Evolutionary conservation across 2,113 vertebrate genomes (phyloP).

Genomic region (Haemorhous mexicanus): DNA sequence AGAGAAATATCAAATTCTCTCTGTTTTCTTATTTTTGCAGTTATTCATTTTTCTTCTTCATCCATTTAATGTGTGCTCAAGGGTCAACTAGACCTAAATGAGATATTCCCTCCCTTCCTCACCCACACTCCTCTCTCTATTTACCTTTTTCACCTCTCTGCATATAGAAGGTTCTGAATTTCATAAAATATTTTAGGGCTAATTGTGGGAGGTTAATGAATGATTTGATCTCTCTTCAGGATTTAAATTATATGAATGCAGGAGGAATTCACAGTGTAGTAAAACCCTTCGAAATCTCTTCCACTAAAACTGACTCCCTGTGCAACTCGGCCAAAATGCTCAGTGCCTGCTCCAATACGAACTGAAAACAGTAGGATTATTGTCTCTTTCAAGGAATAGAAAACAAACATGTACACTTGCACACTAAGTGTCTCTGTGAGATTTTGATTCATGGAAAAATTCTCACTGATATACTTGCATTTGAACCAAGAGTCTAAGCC

Average conservation of each 20-base stretch:
- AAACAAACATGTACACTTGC: background rate
- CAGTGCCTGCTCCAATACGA: background rate
- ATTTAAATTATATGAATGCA: background rate
- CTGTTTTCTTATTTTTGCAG: background rate
- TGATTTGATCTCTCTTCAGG: background rate
- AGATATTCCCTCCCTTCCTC: background rate
- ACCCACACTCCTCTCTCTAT: background rate
- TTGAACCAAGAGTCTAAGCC: background rate
- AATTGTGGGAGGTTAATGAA: background rate
- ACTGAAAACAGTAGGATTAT: background rate
- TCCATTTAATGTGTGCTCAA: background rate
- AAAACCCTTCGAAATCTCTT: background rate
- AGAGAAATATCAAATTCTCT: background rate
- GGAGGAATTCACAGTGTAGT: background rate
- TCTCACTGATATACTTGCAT: background rate
- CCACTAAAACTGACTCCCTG: background rate
- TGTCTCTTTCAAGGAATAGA: background rate
- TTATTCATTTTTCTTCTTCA: background rate
- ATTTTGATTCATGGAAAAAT: background rate
- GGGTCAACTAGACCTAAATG: background rate
- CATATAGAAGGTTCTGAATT: background rate
- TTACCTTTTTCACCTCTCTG: background rate
- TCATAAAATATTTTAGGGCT: background rate
- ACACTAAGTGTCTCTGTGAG: background rate
- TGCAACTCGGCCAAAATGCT: background rate